phyloP scores from a whole-genome alignment of 2,797 vertebrate species.

The Cetoscarus ocellatus region DNA sequence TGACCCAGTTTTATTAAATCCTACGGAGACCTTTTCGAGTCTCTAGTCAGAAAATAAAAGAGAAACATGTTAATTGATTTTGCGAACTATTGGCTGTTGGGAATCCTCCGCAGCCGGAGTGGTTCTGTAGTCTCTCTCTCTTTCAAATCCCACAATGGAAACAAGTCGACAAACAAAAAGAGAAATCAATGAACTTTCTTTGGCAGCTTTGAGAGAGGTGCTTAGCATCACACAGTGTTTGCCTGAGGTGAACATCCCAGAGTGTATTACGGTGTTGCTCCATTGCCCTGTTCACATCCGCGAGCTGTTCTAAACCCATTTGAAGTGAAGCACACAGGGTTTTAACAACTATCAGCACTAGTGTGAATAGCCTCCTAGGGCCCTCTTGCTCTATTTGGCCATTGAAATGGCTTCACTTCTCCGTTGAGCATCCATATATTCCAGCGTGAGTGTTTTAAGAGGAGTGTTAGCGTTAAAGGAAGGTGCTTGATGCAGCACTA shows the following conservation, averaged over 20 bases:
- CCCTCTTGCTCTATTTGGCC: conserved; percentile 64
- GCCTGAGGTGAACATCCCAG: conserved; percentile 79
- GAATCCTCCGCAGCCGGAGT: conserved; percentile 33
- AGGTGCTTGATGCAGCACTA: conserved; percentile 49
- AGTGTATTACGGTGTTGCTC: conserved; percentile 76
- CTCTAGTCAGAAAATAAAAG: not conserved
- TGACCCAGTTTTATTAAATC: conserved; percentile 59
- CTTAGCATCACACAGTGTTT: conserved; percentile 71
- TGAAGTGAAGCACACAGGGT: conserved; percentile 74
- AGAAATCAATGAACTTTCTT: conserved; percentile 76
- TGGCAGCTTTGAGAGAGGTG: conserved; percentile 74
- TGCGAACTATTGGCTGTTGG: conserved; percentile 38
- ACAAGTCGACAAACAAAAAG: conserved; percentile 64
- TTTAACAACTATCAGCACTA: conserved; percentile 75
- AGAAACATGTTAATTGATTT: conserved; percentile 59
- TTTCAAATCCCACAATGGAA: conserved; percentile 69
- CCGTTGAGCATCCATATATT: conserved; percentile 58
- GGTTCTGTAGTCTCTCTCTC: conserved; percentile 38
- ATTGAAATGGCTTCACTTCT: conserved; percentile 61
- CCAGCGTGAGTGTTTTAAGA: conserved; percentile 49
- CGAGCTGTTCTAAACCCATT: conserved; percentile 77
- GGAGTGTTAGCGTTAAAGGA: conserved; percentile 52
- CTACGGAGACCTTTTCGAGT: conserved; percentile 24
- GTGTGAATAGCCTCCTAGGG: conserved; percentile 74
- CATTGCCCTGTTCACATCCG: conserved; percentile 76